Evolutionary conservation across 2,797 vertebrate species (phyloP).

Genomic region (Caiman crocodilus): DNA sequence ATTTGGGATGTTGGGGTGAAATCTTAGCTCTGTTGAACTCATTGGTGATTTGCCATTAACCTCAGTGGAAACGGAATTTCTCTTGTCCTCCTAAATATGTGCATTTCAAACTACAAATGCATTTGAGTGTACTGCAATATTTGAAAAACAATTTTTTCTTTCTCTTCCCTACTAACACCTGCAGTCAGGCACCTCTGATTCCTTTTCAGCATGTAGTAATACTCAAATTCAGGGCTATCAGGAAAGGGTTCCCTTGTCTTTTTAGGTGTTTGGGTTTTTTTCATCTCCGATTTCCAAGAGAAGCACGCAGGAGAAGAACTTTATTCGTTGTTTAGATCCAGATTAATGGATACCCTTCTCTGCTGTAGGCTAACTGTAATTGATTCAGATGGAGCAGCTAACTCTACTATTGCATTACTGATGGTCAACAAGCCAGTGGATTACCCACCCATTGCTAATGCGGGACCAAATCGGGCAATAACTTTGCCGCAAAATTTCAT

Average conservation of each 20-base stretch:
- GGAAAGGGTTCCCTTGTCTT: not conserved
- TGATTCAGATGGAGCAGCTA: constrained; percentile 80
- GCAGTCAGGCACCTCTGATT: not conserved
- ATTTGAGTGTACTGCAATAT: not conserved
- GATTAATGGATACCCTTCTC: not conserved
- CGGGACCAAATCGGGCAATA: constrained; percentile 83
- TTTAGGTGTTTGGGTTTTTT: not conserved
- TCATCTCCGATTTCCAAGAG: not conserved
- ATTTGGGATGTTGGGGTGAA: not conserved
- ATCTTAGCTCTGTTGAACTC: not conserved
- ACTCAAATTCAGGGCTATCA: not conserved
- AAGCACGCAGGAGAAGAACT: not conserved
- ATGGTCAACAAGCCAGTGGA: constrained; percentile 76
- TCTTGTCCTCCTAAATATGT: not conserved
- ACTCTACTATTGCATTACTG: constrained; percentile 77
- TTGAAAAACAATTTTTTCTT: not conserved
- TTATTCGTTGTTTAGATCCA: not conserved
- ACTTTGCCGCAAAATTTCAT: constrained; percentile 83
- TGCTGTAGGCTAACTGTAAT: constrained; percentile 78
- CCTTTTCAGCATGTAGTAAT: not conserved
- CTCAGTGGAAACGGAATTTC: not conserved
- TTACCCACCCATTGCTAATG: constrained; percentile 81
- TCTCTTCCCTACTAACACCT: not conserved
- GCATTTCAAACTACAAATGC: not conserved
- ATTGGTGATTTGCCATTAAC: not conserved